A percentile compares a stretch with the other conserved stretches of the same genome.
These are phyloP conservation scores for Lanius collurio DNA, from an alignment of 2,113 vertebrate genomes.

Conservation along the genomic window DNA sequence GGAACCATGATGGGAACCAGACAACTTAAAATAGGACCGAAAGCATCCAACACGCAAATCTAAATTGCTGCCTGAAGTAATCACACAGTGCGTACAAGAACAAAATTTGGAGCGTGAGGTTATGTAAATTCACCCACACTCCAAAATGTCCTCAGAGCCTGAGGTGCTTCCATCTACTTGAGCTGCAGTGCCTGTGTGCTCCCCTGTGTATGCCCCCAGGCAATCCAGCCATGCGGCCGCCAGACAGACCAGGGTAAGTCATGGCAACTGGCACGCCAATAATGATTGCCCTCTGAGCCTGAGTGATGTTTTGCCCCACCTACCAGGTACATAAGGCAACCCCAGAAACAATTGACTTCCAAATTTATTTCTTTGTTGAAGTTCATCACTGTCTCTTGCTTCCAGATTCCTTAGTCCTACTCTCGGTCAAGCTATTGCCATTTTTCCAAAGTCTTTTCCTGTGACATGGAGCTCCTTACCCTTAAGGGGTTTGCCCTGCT, in stretches of 20 bases:
- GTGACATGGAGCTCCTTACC: background rate
- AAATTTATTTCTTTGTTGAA: background rate
- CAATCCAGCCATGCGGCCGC: rapidly evolving
- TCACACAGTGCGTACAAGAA: background rate
- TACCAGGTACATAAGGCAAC: background rate
- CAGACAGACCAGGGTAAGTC: background rate
- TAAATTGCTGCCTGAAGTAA: background rate
- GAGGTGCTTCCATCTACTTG: background rate
- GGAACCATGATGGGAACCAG: background rate
- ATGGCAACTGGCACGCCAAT: background rate
- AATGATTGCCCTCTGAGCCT: background rate
- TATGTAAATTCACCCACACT: background rate
- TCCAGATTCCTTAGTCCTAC: background rate
- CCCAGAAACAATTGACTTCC: background rate
- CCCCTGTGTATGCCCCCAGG: background rate
- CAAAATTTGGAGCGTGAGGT: background rate
- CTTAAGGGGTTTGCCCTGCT: background rate
- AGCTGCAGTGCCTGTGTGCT: background rate
- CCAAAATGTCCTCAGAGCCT: background rate
- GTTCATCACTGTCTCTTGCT: background rate
- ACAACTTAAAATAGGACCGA: background rate
- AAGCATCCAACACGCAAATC: background rate
- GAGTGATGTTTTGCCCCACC: background rate
- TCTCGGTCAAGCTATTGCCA: background rate
- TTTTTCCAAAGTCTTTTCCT: background rate